Evolutionary conservation across 1,140 invertebrate genomes (phyloP).

Genomic region (Diachasmimorpha longicaudata): DNA sequence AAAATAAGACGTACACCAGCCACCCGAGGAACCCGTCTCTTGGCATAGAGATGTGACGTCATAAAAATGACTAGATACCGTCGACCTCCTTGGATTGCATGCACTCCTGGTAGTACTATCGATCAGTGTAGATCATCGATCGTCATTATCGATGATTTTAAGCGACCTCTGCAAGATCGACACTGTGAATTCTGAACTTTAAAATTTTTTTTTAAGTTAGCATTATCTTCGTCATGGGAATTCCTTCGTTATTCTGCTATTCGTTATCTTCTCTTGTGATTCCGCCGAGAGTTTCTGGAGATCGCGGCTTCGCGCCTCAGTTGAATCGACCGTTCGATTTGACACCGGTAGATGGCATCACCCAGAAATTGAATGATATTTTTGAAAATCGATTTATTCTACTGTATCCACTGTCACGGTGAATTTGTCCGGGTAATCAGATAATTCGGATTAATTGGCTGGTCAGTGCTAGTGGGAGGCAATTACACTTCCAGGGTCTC

Average conservation of each 20-base stretch:
- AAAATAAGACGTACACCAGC: not conserved
- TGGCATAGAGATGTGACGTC: conserved; percentile 14
- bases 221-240: not conserved
- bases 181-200: not conserved
- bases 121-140: conserved; percentile 60
- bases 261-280: not conserved
- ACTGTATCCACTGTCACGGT: not conserved
- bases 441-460: not conserved
- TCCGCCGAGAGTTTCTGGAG: too few species aligned
- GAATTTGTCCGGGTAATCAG: not conserved
- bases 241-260: not conserved
- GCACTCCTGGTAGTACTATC: conserved; percentile 52
- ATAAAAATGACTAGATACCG: conserved; percentile 16
- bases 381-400: not conserved
- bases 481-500: too few species aligned
- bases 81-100: conserved; percentile 42
- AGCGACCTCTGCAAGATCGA: conserved; percentile 22
- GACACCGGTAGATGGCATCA: not conserved
- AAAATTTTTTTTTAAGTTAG: not conserved
- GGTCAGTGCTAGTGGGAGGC: too few species aligned
- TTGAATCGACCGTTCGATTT: not conserved
- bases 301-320: not conserved
- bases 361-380: not conserved
- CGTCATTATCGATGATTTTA: conserved; percentile 54
- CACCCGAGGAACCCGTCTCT: conserved; percentile 1